Base-by-base conservation (phyloP, 2,888 invertebrate genomes). In the Folsomia candida region DNA sequence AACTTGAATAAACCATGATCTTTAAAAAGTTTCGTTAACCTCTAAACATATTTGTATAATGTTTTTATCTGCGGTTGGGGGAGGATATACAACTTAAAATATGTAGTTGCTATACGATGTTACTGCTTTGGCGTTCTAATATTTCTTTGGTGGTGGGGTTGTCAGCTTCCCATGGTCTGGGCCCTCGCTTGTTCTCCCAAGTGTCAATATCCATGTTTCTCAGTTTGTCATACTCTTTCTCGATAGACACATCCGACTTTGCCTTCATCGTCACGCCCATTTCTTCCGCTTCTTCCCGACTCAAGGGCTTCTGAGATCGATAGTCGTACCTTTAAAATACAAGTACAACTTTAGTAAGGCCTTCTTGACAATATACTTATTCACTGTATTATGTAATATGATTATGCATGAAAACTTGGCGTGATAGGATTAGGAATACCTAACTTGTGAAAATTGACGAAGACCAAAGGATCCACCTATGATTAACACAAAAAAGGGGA, bases 161-260 rank as follows among this genome's bases (percentile, higher is more conserved):
- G 25, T 59, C n/a, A n/a, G 9, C 86, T 81, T 94, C 94, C 93
- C 93, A 94, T 0, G 94, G 93, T 67, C 94, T 85, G 3, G 93
- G 91, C 0, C 93, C 93, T 79, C 94, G 85, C 76, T 89, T 88
- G 81, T 94, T 93, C 81, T 91, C 88, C 94, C 94, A 95, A 79
- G 89, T 87, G 76, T 93, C 90, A 78, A 92, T 88, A 82, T 94
- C 90, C 51, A 90, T 22, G 81, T 85, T 74, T 64, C 91, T 86
- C 1, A 92, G 85, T 83, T 90, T 90, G 78, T 92, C 89, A 84
- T 87, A 93, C 78, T 89, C 88, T 51, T 84, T 83, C 83, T 93
- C 93, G 76, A 93, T 82, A 0, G 91, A 90, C 0, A 90, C 89
- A 81, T 89, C 88, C 60, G 86, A 86, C 0, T 86, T 84, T 81